phyloP scores from a whole-genome alignment of 2,113 vertebrate genomes.

The Sebastes fasciatus region DNA sequence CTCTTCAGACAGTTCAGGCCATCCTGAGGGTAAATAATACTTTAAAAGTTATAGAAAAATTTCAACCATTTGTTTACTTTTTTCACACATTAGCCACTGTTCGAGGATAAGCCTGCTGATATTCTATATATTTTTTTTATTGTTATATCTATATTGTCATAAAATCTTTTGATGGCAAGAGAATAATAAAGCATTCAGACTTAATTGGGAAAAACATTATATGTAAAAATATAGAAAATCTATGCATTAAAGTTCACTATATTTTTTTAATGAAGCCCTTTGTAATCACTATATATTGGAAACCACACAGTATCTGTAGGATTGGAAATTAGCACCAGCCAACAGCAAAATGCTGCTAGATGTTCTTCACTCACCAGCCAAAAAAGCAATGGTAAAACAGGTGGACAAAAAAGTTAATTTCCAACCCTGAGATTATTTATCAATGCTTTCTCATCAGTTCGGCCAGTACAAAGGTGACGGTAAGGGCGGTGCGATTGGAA shows the following conservation, averaged over 20 bases:
- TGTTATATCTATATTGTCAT: background rate
- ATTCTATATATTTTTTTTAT: background rate
- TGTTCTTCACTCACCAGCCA: no score
- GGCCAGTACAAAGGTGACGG: slow-evolving; percentile 85
- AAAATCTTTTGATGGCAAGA: background rate
- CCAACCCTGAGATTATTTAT: no score
- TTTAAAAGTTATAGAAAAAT: background rate
- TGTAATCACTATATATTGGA: background rate
- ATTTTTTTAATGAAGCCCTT: background rate
- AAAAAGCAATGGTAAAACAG: no score
- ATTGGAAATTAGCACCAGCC: no score
- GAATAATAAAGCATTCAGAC: background rate
- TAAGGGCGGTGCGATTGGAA: slow-evolving; percentile 73
- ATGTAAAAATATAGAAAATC: background rate
- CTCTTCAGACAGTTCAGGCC: slow-evolving; percentile 86
- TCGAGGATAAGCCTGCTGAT: background rate
- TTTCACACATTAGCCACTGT: background rate
- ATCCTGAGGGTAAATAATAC: slow-evolving; percentile 83
- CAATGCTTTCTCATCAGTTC: slow-evolving; percentile 73
- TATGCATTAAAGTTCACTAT: background rate
- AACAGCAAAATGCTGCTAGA: no score
- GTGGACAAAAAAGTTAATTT: no score
- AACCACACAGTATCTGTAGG: no score
- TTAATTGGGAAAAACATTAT: background rate
- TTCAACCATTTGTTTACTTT: background rate